Evolutionary conservation across 2,888 invertebrate species (phyloP).

Genomic region (Eupithecia centaureata): DNA sequence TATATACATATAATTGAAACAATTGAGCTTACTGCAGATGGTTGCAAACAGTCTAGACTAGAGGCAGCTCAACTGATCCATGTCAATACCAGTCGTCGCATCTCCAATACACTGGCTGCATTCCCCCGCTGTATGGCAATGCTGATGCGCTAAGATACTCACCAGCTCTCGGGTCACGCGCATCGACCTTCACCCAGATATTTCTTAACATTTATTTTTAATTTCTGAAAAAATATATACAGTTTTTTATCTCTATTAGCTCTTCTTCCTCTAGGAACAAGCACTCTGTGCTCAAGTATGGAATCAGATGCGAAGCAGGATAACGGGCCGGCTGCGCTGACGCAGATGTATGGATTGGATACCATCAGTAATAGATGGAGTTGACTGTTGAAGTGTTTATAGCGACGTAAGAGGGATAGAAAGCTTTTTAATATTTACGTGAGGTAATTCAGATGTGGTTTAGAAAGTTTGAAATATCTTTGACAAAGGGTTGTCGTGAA

Average conservation of each 20-base stretch:
- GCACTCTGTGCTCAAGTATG: constrained; percentile 37
- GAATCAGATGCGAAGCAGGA: constrained; percentile 60
- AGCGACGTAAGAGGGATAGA: background rate
- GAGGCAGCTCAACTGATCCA: no score
- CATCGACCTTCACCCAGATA: no score
- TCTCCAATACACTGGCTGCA: no score
- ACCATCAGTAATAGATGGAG: constrained; percentile 1
- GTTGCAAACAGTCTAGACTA: no score
- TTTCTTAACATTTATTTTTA: no score
- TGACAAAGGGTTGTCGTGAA: background rate
- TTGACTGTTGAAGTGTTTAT: constrained; percentile 10
- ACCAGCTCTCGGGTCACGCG: no score
- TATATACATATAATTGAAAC: no score
- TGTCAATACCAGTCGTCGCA: no score
- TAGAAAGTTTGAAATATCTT: background rate
- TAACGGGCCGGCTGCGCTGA: constrained; percentile 46
- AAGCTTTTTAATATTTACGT: background rate
- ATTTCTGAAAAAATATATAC: no score
- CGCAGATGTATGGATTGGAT: constrained; percentile 29
- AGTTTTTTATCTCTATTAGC: background rate
- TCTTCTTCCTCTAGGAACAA: constrained; percentile 9
- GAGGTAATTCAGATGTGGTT: background rate
- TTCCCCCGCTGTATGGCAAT: no score
- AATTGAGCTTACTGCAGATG: no score
- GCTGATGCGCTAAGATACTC: no score